phyloP scores from a whole-genome alignment of 2,113 vertebrate species.

The Vimba vimba region DNA sequence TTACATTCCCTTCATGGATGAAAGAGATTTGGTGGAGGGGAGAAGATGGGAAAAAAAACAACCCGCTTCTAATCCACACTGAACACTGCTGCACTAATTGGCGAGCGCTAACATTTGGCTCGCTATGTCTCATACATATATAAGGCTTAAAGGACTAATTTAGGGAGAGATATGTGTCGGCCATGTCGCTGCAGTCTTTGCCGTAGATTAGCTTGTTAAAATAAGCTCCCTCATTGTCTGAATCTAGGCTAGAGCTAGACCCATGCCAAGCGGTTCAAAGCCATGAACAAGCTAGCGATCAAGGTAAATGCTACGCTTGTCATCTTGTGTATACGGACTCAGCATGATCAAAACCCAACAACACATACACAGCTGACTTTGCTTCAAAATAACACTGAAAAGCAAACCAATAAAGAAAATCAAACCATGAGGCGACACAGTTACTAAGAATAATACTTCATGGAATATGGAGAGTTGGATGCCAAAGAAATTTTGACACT shows the following conservation, averaged over 20 bases:
- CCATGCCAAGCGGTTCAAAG: conserved; percentile 74
- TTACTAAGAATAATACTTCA: conserved; percentile 35
- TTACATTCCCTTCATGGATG: conserved; percentile 54
- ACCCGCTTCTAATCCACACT: conserved; percentile 49
- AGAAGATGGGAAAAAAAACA: conserved; percentile 8
- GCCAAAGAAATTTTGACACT: neutral
- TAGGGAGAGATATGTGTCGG: conserved; percentile 66
- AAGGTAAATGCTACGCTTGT: conserved; percentile 76
- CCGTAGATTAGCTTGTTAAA: conserved; percentile 77
- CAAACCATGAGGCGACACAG: neutral
- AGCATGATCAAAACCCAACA: conserved; percentile 52
- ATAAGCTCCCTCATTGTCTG: conserved; percentile 67
- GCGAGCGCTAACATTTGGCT: conserved; percentile 65
- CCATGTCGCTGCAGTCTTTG: conserved; percentile 67
- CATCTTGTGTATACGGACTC: conserved; percentile 65
- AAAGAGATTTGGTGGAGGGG: conserved; percentile 45
- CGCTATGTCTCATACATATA: conserved; percentile 64
- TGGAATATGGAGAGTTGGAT: neutral
- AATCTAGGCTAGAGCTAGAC: conserved; percentile 62
- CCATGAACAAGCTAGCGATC: conserved; percentile 71
- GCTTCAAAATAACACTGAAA: conserved; percentile 24
- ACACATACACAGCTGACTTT: conserved; percentile 45
- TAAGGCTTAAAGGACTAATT: conserved; percentile 64
- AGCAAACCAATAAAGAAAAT: conserved; percentile 25
- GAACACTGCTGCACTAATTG: conserved; percentile 56